Conservation (phyloP, 1,140 invertebrate genomes). For the Atta cephalotes region DNA sequence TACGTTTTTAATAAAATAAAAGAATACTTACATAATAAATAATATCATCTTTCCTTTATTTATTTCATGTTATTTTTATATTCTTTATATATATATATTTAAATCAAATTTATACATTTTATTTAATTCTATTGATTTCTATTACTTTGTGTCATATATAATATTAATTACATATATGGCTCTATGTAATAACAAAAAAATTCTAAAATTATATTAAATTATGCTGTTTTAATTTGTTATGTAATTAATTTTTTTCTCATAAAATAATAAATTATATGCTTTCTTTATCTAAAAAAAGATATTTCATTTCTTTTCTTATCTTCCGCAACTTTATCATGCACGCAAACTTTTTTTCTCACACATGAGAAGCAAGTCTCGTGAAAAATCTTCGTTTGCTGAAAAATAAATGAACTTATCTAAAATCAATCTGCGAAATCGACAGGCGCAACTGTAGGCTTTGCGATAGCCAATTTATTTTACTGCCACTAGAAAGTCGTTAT, state of each 20-base stretch:
- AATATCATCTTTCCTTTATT: neutral
- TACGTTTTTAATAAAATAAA: neutral
- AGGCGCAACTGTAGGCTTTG: slow-evolving; percentile 53
- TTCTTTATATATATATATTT: neutral
- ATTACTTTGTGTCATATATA: neutral
- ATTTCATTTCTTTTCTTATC: neutral
- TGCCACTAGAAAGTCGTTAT: slow-evolving; percentile 67
- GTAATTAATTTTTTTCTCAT: neutral
- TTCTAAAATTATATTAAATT: neutral
- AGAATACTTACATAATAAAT: neutral
- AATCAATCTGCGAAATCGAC: slow-evolving; percentile 64
- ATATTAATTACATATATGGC: neutral
- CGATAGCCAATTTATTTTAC: slow-evolving; percentile 70
- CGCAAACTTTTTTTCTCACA: neutral
- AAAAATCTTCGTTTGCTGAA: slow-evolving; percentile 1
- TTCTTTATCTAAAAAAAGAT: neutral
- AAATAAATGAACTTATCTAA: slow-evolving; percentile 41
- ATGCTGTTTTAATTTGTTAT: neutral
- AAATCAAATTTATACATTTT: neutral
- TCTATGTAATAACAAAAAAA: neutral
- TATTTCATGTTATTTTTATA: neutral
- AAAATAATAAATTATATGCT: neutral
- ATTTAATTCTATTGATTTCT: neutral
- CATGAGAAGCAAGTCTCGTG: neutral
- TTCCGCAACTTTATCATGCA: neutral